Conservation (phyloP, 2,888 invertebrate genomes). For the Phrixothrix hirtus region DNA sequence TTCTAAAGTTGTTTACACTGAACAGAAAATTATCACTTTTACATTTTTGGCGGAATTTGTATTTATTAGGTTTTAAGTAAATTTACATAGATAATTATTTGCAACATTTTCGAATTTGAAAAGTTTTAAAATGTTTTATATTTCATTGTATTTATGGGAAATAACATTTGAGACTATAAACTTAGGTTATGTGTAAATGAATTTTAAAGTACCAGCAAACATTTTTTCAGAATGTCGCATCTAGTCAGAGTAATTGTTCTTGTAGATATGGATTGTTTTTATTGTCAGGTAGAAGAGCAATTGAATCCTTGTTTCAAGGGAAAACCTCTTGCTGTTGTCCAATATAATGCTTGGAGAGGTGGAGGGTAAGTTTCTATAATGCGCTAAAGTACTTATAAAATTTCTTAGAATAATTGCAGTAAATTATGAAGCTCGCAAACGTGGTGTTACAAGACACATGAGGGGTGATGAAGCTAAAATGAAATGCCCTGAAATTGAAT, state of each 20-base stretch:
- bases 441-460: slow-evolving; percentile 90
- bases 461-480: slow-evolving; percentile 87
- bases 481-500: slow-evolving; percentile 83
- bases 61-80: too few relatives aligned
- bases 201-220: too few relatives aligned
- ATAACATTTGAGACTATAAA: too few relatives aligned
- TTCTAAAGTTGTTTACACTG: too few relatives aligned
- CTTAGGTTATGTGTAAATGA: too few relatives aligned
- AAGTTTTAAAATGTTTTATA: too few relatives aligned
- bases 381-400: background rate
- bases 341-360: slow-evolving; percentile 91
- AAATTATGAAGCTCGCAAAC: slow-evolving; percentile 91
- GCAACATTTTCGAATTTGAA: too few relatives aligned
- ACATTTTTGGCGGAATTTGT: too few relatives aligned
- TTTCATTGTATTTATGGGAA: too few relatives aligned
- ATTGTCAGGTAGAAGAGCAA: slow-evolving; percentile 97
- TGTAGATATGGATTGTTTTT: slow-evolving; percentile 99
- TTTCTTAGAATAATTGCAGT: slow-evolving; percentile 95
- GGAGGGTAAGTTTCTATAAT: slow-evolving; percentile 73
- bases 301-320: slow-evolving; percentile 80
- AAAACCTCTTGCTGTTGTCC: slow-evolving; percentile 94
- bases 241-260: slow-evolving; percentile 76
- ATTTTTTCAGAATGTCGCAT: slow-evolving; percentile 20
- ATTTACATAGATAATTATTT: too few relatives aligned
- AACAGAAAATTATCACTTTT: too few relatives aligned